Base-by-base conservation (phyloP, 2,888 invertebrate genomes). In the Platycheirus albimanus region DNA sequence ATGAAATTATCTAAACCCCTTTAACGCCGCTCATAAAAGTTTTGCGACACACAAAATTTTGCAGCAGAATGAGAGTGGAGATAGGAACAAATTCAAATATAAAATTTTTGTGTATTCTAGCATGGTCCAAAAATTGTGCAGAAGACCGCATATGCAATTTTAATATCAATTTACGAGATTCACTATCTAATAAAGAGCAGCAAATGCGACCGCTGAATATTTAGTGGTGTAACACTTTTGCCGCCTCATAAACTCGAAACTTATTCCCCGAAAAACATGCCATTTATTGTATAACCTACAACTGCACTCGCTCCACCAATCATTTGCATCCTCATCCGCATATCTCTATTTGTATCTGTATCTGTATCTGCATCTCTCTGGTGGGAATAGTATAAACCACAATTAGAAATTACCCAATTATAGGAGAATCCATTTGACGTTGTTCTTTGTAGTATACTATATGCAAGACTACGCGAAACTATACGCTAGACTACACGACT, bases 181-280 rank as follows among this genome's bases (percentile, higher is more conserved):
- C 64, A 19, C 63, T 38, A 74, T 74, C 78, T 69, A 83, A 83
- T 83, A 72, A 78, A 83, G 78, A 64, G 63, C 33, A 63, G 61
- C 83, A 83, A 83, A 78, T 83, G 83, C 30, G 83, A 74, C 83
- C 83, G 69, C 69, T 69, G 78, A 74, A 83, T 83, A 83, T 74
- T 83, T 74, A 78, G 83, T 78, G 83, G 83, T 74, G 56, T 45
- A 56, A 74, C 67, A 72, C 72, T 54, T 49, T 72, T 56, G 72
- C 78, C 78, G 43, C 72, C 47, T 17, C 81, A 69, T 61, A 54
- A 71, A 74, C 63, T 78, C 38, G 51, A 67, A 74, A 74, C 78
- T 72, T 78, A 74, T 83, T 69, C 30, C 64, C 45, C 38, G n/a
- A 64, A 56, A 71, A 72, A 72, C 67, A 78, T 51, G 63, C 19